These are phyloP conservation scores for Glaucidium brasilianum DNA, from an alignment of 2,113 vertebrate genomes.

Conservation along the genomic window DNA sequence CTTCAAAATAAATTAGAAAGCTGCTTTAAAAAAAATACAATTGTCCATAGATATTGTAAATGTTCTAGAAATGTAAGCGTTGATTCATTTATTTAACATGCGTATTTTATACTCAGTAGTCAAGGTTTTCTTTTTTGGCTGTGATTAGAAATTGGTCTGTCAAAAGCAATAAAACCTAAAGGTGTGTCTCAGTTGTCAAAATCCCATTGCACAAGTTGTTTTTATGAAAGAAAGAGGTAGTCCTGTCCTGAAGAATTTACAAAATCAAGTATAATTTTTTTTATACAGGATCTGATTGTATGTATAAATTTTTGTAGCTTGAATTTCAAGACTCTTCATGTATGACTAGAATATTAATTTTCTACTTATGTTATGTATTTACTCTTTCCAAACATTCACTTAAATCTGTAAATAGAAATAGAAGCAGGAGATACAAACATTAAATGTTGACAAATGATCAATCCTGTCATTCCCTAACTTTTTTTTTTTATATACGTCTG, in stretches of 20 bases:
- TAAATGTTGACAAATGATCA: background rate
- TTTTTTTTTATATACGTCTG: background rate
- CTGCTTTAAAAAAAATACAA: background rate
- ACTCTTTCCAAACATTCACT: background rate
- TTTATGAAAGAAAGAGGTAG: background rate
- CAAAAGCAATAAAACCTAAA: background rate
- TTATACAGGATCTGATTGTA: background rate
- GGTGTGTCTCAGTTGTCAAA: background rate
- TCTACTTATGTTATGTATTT: background rate
- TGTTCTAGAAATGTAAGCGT: background rate
- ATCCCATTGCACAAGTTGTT: background rate
- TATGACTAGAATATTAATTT: background rate
- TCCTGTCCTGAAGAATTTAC: background rate
- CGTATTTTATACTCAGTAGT: background rate
- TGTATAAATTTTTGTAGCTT: background rate
- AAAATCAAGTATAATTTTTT: background rate
- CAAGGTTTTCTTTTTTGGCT: background rate
- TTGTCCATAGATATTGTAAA: rapidly evolving
- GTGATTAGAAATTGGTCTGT: background rate
- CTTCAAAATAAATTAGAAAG: background rate
- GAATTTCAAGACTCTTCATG: background rate
- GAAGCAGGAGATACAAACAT: background rate
- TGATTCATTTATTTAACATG: background rate
- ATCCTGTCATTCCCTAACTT: background rate
- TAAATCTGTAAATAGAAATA: background rate